Evolutionary conservation across 2,888 invertebrate species (phyloP), one percentile per base, ranked within the genome.

Genomic region (Podotricha telesiphe): DNA sequence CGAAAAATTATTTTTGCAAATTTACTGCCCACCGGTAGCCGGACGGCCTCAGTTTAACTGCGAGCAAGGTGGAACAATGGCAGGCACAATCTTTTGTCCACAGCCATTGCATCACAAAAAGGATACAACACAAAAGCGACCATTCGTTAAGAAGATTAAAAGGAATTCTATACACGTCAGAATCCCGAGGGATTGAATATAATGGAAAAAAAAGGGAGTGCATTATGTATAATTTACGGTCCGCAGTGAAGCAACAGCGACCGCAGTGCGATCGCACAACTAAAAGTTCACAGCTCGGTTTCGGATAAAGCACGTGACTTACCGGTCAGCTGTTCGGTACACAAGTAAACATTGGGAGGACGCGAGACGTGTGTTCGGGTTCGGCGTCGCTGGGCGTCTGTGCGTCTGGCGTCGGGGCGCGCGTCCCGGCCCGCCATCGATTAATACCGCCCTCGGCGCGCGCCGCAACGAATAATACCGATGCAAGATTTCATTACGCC

Each of bases 361-460:
- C 86, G 84, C 83, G 86, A 74, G 81, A 83, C 85, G 94, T 94
- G 94, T 92, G 87, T 80, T 84, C 93, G 88, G 91, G 92, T 91
- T 91, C 80, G 88, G 83, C 85, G 84, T 78, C 93, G 76, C 90
- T 89, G 88, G 93, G 91, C 93, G 94, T 94, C 93, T 92, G 90
- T 86, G 83, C 87, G 89, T 89, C 91, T 93, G 91, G 92, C 93
- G 93, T 90, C 92, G 79, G 77, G 94, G 88, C 94, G 89, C 93
- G 89, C 88, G 86, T 89, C 89, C 89, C 89, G 86, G 90, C 87
- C 87, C 86, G 84, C 86, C 91, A 94, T 89, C 88, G 85, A 78
- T 78, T 78, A 72, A 76, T 76, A 71, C 76, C 86, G 79, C 82
- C 80, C 84, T 81, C 84, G 89, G 89, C 90, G 90, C 86, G 78